Percentiles rank a stretch among this genome's conserved stretches.
These are phyloP conservation scores for Hydractinia echinata DNA, from an alignment of 30 jellyfish, hydroid and myxozoan genomes.

Conservation along the genomic window DNA sequence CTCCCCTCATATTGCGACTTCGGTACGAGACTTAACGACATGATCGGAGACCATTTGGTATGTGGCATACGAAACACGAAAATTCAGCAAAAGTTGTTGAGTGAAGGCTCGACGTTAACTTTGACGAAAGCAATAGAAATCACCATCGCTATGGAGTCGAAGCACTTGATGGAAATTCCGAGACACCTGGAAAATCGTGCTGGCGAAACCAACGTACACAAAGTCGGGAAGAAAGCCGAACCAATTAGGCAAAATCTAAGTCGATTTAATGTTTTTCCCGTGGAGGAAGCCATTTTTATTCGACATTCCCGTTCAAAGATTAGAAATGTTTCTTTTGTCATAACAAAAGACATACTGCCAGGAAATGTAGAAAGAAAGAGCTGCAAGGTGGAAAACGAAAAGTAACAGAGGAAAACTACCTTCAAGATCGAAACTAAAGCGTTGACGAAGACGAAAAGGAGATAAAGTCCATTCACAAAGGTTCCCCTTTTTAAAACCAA, in stretches of 20 bases:
- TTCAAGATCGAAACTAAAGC: neutral
- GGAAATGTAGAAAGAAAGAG: constrained; percentile 4
- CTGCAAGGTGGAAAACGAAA: neutral
- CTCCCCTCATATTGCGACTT: neutral
- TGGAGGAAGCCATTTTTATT: constrained; percentile 2
- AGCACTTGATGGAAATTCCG: neutral
- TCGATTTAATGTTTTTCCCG: neutral
- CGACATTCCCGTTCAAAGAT: constrained; percentile 10
- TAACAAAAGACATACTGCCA: neutral
- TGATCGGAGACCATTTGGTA: constrained; percentile 7
- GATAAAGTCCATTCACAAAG: neutral
- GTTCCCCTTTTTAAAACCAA: neutral
- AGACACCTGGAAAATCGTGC: constrained; percentile 4
- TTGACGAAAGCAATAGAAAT: neutral
- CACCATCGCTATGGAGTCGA: constrained; percentile 8
- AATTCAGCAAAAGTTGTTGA: neutral
- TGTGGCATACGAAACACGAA: constrained; percentile 5
- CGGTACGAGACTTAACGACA: too few relatives aligned
- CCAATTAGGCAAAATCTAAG: neutral
- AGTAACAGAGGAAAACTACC: neutral
- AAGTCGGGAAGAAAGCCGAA: neutral
- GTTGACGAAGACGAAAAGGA: constrained; percentile 4
- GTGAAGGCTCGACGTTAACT: constrained; percentile 1
- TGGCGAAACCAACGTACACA: constrained; percentile 1
- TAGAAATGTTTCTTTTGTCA: too few relatives aligned